Base-by-base conservation (phyloP, 2,888 invertebrate species). In the Hypselothyrea guttata region DNA sequence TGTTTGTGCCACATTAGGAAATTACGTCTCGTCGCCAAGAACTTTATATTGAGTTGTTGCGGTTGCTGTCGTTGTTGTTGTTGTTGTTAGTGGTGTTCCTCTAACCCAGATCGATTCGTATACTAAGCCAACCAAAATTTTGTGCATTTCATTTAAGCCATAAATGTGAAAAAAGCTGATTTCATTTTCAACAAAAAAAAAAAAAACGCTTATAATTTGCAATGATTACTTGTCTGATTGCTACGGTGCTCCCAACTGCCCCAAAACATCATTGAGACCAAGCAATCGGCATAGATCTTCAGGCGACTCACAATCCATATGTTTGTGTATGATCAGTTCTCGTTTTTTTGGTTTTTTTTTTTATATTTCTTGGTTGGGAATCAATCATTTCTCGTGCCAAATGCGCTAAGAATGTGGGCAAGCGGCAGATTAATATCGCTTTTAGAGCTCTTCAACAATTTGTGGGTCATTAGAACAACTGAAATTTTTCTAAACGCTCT, bases 401-500 rank as follows among this genome's bases (percentile, higher is more conserved):
- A 42, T 62, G 60, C 11, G 42, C 30, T 12, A 35, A 52, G 51
- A 63, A 71, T 71, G 67, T 71, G 58, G 71, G 55, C 62, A 71
- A 66, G 41, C 49, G 47, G 66, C 33, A 57, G 69, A 69, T 69
- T 69, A 61, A 37, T 44, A 65, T 69, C 60, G 27, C 46, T 28
- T 52, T 30, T 46, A 44, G 38, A 13, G 34, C 55, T 42, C 49
- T 49, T 62, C 49, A 27, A 30, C 37, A 31, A 59, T 78, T 78
- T 78, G 41, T 75, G 62, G 81, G 81, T 77, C 77, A 78, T 78
- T 78, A 77, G 79, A 78, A 69, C 81, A 62, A 64, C 63, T 74
- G 58, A 64, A 55, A 66, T 35, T 71, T 75, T 60, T 60, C 49
- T 72, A 78, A 78, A 81, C 64, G 66, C 57, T 71, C 45, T 71